These are phyloP conservation scores for Rhizomys pruinosus DNA, from an alignment of 2,113 vertebrate genomes.

Conservation along the genomic window DNA sequence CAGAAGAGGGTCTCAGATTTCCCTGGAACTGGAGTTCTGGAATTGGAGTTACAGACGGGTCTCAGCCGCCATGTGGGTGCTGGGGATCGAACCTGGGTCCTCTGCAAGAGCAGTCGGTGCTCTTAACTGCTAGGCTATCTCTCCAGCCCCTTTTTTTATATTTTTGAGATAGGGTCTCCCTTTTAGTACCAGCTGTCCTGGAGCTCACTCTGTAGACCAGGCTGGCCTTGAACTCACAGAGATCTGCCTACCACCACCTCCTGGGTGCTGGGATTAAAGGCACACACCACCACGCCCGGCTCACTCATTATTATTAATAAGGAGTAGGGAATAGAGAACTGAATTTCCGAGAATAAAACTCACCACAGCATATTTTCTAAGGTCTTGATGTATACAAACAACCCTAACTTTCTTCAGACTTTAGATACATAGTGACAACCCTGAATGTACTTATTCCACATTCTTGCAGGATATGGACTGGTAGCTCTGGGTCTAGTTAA, in stretches of 20 bases:
- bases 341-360: conserved; percentile 1
- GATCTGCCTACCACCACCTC: background rate
- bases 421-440: background rate
- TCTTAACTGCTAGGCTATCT: too few species aligned
- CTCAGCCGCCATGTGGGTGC: too few species aligned
- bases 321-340: background rate
- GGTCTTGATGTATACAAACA: background rate
- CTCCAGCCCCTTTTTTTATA: too few species aligned
- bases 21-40: too few species aligned
- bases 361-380: background rate
- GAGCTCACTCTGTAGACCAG: too few species aligned
- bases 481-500: background rate
- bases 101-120: too few species aligned
- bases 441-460: background rate
- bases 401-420: background rate
- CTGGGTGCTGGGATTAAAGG: background rate
- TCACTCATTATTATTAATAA: background rate
- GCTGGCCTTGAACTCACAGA: background rate
- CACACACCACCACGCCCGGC: too few species aligned
- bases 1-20: too few species aligned
- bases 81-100: too few species aligned
- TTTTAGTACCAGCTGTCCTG: too few species aligned
- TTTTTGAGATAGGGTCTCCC: too few species aligned
- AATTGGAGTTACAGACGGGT: too few species aligned
- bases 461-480: background rate